Evolutionary conservation across 1,140 invertebrate species (phyloP), one percentile per base, ranked within the genome.

Genomic region (Drosophila athabasca): DNA sequence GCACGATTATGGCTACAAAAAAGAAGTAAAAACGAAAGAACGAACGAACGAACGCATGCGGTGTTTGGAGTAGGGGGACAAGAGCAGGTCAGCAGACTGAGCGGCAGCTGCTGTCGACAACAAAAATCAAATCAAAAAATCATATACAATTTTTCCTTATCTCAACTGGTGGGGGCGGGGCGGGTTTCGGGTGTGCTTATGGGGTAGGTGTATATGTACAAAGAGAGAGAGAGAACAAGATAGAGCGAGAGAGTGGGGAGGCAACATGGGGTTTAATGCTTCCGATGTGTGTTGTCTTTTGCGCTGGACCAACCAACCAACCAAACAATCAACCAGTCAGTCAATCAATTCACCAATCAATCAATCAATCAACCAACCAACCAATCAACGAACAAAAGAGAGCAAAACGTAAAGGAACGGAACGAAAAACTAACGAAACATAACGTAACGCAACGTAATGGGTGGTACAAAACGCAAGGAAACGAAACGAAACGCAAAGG

Each of bases 231-330:
- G 54, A 62, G 45, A 31, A 52, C 39, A 31, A 64, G 49, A 74
- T 45, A 61, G 55, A 65, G 35, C 52, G 39, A 69, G 55, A 65
- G 48, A 57, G 54, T 57, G 81, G 80, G 90, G 84, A 89, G 84
- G 90, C 89, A 79, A 85, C 81, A 90, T 85, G 74, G 74, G 62
- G 67, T 75, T 67, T 61, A 50, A 69, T 54, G 66, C 61, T 61
- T 79, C 45, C 68, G 60, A 67, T 44, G 13, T 22, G 11, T 52
- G 4, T 58, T 44, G 31, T 64, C 17, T 48, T 62, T 58, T 49
- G 29, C 75, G 60, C 69, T 74, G 71, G 64, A 58, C 66, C 70
- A 59, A 66, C 61, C 61, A 74, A 76, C 65, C 53, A 76, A 76
- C 45, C 65, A 76, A 77, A 24, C 59, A 72, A 51, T 29, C 43